Evolutionary conservation across 2,797 vertebrate genomes (phyloP).

Genomic region (Chloroceryle inda): DNA sequence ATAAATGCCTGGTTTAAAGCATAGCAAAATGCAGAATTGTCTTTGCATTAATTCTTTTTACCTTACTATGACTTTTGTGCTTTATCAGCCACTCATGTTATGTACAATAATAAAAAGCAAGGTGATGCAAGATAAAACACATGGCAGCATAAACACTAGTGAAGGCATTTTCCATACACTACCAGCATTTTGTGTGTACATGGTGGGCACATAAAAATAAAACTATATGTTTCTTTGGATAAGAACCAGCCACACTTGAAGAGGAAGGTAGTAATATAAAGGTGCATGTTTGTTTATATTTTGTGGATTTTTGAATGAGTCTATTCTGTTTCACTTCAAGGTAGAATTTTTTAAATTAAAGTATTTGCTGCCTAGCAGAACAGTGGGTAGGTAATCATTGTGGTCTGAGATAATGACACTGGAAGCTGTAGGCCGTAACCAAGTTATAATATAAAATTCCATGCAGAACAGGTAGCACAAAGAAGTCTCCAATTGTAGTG

Average conservation of each 20-base stretch:
- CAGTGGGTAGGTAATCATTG: not conserved
- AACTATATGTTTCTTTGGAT: not conserved
- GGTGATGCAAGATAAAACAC: not conserved
- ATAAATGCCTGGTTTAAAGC: not conserved
- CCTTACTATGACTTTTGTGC: not conserved
- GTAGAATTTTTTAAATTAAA: not conserved
- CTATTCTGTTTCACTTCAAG: not conserved
- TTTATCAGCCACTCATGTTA: not conserved
- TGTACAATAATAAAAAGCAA: slow-evolving; percentile 21
- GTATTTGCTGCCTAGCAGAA: not conserved
- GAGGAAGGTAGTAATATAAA: not conserved
- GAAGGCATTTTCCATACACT: not conserved
- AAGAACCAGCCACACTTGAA: not conserved
- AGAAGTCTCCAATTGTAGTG: slow-evolving; percentile 18
- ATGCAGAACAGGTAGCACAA: not conserved
- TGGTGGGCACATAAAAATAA: not conserved
- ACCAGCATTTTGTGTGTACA: not conserved
- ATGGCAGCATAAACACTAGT: not conserved
- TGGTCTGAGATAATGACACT: not conserved
- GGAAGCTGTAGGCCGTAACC: not conserved
- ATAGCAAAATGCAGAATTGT: not conserved
- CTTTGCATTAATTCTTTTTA: slow-evolving; percentile 1
- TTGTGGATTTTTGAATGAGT: not conserved
- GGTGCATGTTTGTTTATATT: not conserved
- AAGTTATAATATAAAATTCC: slow-evolving; percentile 17